phyloP scores from a whole-genome alignment of 2,797 vertebrate genomes.

The Petrocephalus schoutedeni region DNA sequence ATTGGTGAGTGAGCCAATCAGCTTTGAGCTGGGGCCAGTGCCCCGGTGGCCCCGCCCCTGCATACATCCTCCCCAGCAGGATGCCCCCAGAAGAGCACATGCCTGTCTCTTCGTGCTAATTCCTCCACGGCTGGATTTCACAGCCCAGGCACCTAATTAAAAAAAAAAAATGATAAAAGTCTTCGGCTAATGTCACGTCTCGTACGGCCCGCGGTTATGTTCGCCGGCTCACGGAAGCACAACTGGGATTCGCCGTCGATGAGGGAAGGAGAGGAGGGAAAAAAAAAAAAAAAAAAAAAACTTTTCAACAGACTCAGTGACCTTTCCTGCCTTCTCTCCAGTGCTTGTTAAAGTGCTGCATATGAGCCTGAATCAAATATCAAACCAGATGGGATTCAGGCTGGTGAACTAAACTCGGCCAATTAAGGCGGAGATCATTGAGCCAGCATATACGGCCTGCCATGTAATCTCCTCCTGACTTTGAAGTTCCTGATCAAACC shows the following conservation, averaged over 20 bases:
- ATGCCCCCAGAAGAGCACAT: neutral
- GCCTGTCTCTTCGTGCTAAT: neutral
- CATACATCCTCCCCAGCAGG: neutral
- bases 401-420: slow-evolving; percentile 16
- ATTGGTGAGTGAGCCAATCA: neutral
- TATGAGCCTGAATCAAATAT: slow-evolving; percentile 1
- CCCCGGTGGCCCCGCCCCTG: neutral
- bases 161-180: neutral
- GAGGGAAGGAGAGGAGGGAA: neutral
- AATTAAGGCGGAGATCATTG: slow-evolving; percentile 19
- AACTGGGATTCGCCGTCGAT: neutral
- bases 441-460: neutral
- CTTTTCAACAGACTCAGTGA: neutral
- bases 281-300: neutral
- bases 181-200: neutral
- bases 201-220: neutral
- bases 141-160: neutral
- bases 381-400: slow-evolving; percentile 24
- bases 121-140: neutral
- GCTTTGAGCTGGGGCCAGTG: neutral
- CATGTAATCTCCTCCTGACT: slow-evolving; percentile 24
- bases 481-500: slow-evolving; percentile 30
- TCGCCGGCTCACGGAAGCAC: neutral
- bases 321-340: neutral
- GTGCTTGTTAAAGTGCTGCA: neutral